Percentiles rank a stretch among this genome's conserved stretches.
Evolutionary conservation across 2,113 vertebrate genomes (phyloP).

Genomic region (Illadopsis cleaveri): DNA sequence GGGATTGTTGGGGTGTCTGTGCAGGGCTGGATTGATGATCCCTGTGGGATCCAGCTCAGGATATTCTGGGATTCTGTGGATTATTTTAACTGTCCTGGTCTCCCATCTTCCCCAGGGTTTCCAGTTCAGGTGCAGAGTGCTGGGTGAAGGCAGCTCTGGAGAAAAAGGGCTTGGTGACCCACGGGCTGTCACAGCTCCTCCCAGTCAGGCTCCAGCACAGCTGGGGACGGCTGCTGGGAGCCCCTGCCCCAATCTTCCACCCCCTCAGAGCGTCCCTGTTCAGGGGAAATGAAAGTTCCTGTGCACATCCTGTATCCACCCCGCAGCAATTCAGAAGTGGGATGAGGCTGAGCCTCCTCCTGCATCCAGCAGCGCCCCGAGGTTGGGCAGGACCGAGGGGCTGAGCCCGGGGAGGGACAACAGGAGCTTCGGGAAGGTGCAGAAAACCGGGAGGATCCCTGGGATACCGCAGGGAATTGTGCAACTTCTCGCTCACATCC

Average conservation of each 20-base stretch:
- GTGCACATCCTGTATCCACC: neutral
- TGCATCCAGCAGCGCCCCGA: rapidly evolving
- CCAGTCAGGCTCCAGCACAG: neutral
- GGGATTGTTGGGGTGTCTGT: neutral
- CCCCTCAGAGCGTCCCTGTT: rapidly evolving
- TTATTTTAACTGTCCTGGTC: neutral
- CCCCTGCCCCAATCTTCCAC: neutral
- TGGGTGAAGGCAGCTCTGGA: neutral
- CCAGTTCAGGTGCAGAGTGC: neutral
- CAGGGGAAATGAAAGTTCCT: neutral
- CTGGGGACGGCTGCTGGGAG: neutral
- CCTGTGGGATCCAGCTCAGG: rapidly evolving
- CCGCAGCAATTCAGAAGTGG: rapidly evolving
- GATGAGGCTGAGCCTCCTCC: neutral
- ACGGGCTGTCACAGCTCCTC: neutral
- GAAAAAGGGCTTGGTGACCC: neutral
- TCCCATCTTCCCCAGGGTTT: neutral
- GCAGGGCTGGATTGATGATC: rapidly evolving
- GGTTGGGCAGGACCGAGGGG: neutral
- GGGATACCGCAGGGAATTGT: neutral
- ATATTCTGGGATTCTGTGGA: neutral
- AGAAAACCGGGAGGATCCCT: neutral
- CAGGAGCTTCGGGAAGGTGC: neutral
- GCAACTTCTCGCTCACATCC: neutral
- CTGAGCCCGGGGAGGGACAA: neutral